Evolutionary conservation across 2,888 invertebrate genomes (phyloP).

Genomic region (Lasioglossum leucozonium): DNA sequence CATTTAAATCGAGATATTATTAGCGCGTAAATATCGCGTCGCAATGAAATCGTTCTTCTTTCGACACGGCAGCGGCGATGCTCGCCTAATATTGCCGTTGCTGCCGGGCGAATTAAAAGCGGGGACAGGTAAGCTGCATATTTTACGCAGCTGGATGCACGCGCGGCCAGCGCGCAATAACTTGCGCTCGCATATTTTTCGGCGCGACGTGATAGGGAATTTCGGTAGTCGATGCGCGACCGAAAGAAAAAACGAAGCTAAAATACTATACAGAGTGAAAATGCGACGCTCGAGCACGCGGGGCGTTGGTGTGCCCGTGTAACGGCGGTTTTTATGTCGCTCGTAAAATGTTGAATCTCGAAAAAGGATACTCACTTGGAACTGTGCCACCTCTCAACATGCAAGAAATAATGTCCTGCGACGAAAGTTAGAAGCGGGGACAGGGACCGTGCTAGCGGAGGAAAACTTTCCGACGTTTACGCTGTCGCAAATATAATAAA

Average conservation of each 20-base stretch:
- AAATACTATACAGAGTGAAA: not conserved
- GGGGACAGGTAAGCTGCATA: not conserved
- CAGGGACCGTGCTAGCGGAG: not conserved
- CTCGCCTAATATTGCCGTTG: not conserved
- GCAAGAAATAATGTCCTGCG: constrained; percentile 1
- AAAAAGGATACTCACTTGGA: not conserved
- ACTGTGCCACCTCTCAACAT: constrained; percentile 1
- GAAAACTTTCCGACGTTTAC: constrained; percentile 3
- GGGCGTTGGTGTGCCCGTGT: not conserved
- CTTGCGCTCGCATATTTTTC: not conserved
- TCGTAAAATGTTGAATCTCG: constrained; percentile 7
- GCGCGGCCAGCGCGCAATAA: not conserved
- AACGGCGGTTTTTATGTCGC: not conserved
- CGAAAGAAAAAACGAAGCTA: not conserved
- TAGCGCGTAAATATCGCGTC: no score
- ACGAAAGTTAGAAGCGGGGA: not conserved
- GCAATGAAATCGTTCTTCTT: not conserved
- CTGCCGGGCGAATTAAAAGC: not conserved
- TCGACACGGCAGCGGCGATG: not conserved
- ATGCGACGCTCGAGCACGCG: not conserved
- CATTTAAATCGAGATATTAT: not conserved
- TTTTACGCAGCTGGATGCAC: not conserved
- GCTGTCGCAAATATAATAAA: not conserved
- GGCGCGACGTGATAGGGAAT: not conserved
- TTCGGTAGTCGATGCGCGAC: not conserved